These are phyloP conservation scores for Mohoua ochrocephala DNA, from an alignment of 2,113 vertebrate genomes.

Conservation along the genomic window DNA sequence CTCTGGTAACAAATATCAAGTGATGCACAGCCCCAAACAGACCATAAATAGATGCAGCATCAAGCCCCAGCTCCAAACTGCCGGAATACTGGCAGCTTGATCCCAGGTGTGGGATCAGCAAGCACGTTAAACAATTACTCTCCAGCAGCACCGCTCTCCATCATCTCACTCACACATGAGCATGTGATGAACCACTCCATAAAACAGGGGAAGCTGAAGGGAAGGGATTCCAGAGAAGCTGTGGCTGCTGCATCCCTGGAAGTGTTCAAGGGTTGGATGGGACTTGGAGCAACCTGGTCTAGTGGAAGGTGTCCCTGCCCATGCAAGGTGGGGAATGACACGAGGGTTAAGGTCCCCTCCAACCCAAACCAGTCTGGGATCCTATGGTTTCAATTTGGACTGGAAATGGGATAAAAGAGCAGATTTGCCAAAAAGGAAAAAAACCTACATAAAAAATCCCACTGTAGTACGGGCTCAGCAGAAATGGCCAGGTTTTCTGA, in stretches of 20 bases:
- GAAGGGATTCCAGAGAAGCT: neutral
- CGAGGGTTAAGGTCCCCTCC: accelerated
- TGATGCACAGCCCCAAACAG: accelerated
- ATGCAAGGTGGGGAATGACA: neutral
- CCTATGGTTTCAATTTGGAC: accelerated
- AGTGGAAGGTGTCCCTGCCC: neutral
- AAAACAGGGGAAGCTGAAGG: neutral
- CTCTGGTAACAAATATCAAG: neutral
- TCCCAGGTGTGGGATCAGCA: neutral
- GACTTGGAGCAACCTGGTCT: neutral
- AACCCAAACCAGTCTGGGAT: neutral
- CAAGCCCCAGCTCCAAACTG: neutral
- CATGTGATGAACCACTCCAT: neutral
- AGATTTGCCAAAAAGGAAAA: neutral
- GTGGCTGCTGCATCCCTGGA: neutral
- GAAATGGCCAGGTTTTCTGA: neutral
- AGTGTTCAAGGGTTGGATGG: neutral
- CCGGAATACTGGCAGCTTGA: neutral
- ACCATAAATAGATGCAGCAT: neutral
- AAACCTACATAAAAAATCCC: accelerated
- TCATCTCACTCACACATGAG: accelerated
- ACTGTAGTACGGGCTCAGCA: accelerated
- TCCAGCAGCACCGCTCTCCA: neutral
- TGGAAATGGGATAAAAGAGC: neutral
- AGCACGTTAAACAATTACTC: neutral